Evolutionary conservation across 2,113 vertebrate genomes (phyloP).

Genomic region (Terrapene triunguis): DNA sequence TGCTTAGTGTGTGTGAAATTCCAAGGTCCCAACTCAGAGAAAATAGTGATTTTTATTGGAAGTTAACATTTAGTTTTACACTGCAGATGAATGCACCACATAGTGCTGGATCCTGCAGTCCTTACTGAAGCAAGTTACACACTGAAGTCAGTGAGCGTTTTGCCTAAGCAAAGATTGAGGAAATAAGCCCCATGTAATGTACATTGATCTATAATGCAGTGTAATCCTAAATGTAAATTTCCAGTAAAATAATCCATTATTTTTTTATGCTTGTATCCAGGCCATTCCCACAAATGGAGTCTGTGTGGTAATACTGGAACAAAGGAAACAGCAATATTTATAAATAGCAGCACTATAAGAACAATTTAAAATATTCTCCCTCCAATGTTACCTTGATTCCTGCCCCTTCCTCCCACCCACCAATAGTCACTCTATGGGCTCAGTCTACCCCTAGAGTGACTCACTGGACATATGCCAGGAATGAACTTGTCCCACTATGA

Average conservation of each 20-base stretch:
- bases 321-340: background rate
- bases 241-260: background rate
- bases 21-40: background rate
- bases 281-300: background rate
- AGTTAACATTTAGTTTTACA: background rate
- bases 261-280: background rate
- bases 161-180: background rate
- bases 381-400: background rate
- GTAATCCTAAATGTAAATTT: background rate
- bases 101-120: background rate
- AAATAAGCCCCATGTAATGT: background rate
- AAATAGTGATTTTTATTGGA: background rate
- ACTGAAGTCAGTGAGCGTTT: background rate
- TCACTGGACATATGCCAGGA: background rate
- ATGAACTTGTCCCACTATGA: background rate
- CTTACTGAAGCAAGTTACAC: background rate
- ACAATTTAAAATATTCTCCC: background rate
- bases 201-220: background rate
- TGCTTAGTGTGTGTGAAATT: background rate
- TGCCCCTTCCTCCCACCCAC: background rate
- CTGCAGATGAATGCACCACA: background rate
- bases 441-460: background rate
- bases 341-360: background rate
- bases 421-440: background rate
- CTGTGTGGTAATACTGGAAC: background rate